Conservation (phyloP, 1,140 invertebrate genomes). For the Cotesia chilonis region DNA sequence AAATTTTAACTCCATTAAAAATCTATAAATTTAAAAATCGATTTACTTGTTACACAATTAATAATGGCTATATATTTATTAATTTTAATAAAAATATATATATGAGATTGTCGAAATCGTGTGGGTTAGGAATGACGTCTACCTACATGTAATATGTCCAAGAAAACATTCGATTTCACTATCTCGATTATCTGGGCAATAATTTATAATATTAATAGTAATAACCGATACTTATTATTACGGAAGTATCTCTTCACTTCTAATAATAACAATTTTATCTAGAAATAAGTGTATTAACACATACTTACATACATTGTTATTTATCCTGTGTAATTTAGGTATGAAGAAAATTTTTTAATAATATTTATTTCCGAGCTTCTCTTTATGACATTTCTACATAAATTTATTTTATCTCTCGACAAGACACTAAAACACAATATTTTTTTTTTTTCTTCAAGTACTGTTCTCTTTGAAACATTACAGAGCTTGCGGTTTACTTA, state of each 20-base stretch:
- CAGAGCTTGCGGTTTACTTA: conserved; percentile 2
- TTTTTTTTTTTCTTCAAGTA: conserved; percentile 16
- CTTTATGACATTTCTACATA: conserved; percentile 20
- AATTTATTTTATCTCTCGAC: conserved; percentile 24
- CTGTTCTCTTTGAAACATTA: conserved; percentile 26
- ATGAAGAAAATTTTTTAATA: not conserved
- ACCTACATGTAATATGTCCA: conserved; percentile 36
- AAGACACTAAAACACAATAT: conserved; percentile 23
- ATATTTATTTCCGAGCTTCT: conserved; percentile 31
- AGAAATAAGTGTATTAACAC: too few relatives aligned
- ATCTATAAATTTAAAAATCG: conserved; percentile 25
- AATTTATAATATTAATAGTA: conserved; percentile 26
- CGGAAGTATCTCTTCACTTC: not conserved
- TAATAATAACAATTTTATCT: not conserved
- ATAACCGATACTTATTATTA: not conserved
- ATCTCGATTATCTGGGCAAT: conserved; percentile 27
- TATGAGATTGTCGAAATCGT: conserved; percentile 40
- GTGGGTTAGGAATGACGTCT: conserved; percentile 50
- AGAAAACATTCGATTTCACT: conserved; percentile 31
- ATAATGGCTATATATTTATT: conserved; percentile 34
- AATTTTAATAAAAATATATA: not conserved
- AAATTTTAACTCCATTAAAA: conserved; percentile 15
- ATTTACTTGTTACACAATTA: conserved; percentile 41
- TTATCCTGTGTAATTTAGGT: not conserved
- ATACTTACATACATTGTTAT: not conserved